These are phyloP conservation scores for Nerophis ophidion DNA, from an alignment of 2,113 vertebrate species.

Conservation along the genomic window DNA sequence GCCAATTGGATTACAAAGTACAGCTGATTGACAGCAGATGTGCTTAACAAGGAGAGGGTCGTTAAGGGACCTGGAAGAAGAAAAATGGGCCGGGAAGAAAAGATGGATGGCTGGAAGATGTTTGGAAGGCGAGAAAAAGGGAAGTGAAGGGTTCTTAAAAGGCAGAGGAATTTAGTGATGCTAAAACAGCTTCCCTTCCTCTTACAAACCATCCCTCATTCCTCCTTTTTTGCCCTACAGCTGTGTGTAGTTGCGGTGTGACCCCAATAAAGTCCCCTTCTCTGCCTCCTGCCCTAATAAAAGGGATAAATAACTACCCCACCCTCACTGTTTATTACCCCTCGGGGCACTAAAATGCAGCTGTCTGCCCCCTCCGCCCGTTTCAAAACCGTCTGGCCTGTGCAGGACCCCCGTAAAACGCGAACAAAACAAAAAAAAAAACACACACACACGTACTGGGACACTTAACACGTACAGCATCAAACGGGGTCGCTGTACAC, in stretches of 20 bases:
- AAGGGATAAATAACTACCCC: slow-evolving; percentile 69
- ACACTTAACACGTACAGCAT: slow-evolving; percentile 46
- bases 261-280: slow-evolving; percentile 72
- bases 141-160: neutral
- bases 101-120: slow-evolving; percentile 28
- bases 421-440: slow-evolving; percentile 46
- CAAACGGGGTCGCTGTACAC: slow-evolving; percentile 52
- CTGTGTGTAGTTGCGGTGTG: slow-evolving; percentile 74
- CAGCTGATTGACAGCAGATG: slow-evolving; percentile 73
- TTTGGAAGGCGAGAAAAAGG: neutral
- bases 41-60: slow-evolving; percentile 61
- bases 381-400: slow-evolving; percentile 44
- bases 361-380: slow-evolving; percentile 61
- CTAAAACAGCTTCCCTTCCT: slow-evolving; percentile 30
- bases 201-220: slow-evolving; percentile 32
- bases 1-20: slow-evolving; percentile 63
- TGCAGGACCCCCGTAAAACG: slow-evolving; percentile 47
- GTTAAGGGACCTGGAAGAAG: slow-evolving; percentile 42
- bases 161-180: slow-evolving; percentile 37
- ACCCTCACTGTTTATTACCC: slow-evolving; percentile 72
- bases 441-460: slow-evolving; percentile 55
- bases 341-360: slow-evolving; percentile 77
- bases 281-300: slow-evolving; percentile 68
- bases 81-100: slow-evolving; percentile 19
- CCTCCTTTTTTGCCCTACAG: slow-evolving; percentile 60